Base-by-base conservation (phyloP, 2,113 vertebrate genomes). In the Otocyon megalotis region DNA sequence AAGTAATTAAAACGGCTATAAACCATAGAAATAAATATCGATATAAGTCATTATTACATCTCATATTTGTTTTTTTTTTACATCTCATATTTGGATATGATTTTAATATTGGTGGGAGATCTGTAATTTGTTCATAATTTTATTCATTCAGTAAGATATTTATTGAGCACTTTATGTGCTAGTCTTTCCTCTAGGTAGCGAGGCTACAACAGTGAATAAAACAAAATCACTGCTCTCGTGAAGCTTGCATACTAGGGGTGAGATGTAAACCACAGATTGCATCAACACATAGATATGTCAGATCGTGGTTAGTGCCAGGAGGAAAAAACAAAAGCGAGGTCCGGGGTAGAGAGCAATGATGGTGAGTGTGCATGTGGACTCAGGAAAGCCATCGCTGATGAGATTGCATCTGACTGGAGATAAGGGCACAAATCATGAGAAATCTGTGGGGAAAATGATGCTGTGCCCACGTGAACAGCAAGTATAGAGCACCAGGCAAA, bases 41-140 rank as follows among this genome's bases (percentile, higher is more conserved):
- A 8, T 90, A 17, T 62, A 80, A 84, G 24, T 97, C 37, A 89
- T 86, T 85, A 62, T 87, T 32, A 71, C 35, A 32, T 76, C 79
- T 74, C 37, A 65, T 60, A 30, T 80, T 74, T 74, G 48, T n/a
- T n/a, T n/a, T n/a, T n/a, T n/a, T n/a, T n/a, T 87, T 32, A 71
- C 35, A 32, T 76, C 79, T 74, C 37, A 65, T 60, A 30, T 80
- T 74, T 74, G 48, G 37, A 4, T 89, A 69, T 85, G 22, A 80
- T 84, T 8, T 16, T 89, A 87, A 79, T 65, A 54, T 76, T 65
- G 19, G 24, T 43, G 5, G 26, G 50, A 84, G 84, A 80, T 84
- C 2, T 77, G 4, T 84, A 65, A 53, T 71, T 84, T 74, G 48
- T 71, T 63, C 7, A 83, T 65, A 63, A 77, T 79, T 94, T 94